These are phyloP conservation scores for Anabas testudineus DNA, from an alignment of 2,797 vertebrate species.

Conservation along the genomic window DNA sequence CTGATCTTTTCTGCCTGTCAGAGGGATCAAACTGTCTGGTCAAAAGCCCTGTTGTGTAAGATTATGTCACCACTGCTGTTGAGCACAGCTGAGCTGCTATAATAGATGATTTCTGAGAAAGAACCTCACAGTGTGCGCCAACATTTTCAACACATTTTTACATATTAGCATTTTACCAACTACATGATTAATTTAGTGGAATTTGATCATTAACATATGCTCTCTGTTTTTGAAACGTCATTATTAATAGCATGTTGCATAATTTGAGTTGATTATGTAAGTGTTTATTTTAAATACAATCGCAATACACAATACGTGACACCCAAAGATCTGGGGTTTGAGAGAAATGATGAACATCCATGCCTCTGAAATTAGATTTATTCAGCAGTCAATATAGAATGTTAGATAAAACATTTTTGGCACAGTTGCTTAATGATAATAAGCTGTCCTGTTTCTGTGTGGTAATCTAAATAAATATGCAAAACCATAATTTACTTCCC, in stretches of 20 bases:
- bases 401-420: conserved; percentile 87
- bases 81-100: conserved; percentile 19
- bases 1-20: not conserved
- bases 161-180: conserved; percentile 26
- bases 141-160: not conserved
- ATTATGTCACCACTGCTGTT: conserved; percentile 30
- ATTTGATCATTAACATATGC: conserved; percentile 13
- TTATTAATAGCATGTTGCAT: conserved; percentile 20
- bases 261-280: conserved; percentile 22
- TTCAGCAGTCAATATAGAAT: conserved; percentile 85
- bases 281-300: conserved; percentile 50
- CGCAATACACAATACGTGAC: conserved; percentile 41
- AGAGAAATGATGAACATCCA: conserved; percentile 57
- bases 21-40: conserved; percentile 23
- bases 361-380: conserved; percentile 83
- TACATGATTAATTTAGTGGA: conserved; percentile 43
- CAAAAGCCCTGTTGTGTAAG: not conserved
- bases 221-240: not conserved
- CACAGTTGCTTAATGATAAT: conserved; percentile 86
- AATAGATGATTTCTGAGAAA: conserved; percentile 31
- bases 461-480: conserved; percentile 88
- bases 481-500: conserved; percentile 86
- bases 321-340: conserved; percentile 21
- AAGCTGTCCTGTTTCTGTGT: conserved; percentile 84
- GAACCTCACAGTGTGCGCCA: conserved; percentile 12